These are phyloP conservation scores for Muricea muricata DNA, from an alignment of 92 coral and sea anemone genomes.

Conservation along the genomic window DNA sequence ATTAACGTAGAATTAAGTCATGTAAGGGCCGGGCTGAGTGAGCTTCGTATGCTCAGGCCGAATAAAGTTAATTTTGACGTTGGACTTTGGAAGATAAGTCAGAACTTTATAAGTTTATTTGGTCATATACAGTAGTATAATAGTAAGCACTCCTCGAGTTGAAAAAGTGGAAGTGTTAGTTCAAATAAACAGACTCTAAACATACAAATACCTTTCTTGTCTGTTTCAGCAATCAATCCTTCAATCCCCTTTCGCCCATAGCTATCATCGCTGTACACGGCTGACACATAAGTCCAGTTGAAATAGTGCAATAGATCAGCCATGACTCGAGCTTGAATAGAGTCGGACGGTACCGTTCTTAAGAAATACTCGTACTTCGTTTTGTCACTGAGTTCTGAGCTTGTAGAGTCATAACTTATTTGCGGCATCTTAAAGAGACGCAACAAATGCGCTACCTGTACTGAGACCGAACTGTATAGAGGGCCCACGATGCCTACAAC, in stretches of 20 bases:
- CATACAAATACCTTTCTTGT: conserved; percentile 48
- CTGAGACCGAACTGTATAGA: conserved; percentile 83
- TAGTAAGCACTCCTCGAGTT: too few relatives aligned
- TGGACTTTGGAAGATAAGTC: too few relatives aligned
- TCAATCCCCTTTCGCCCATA: conserved; percentile 84
- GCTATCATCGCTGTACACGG: conserved; percentile 78
- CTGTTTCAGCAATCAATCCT: conserved; percentile 53
- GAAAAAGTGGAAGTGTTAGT: too few relatives aligned
- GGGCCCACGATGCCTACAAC: conserved; percentile 90
- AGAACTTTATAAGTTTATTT: too few relatives aligned
- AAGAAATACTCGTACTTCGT: conserved; percentile 82
- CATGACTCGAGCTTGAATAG: conserved; percentile 88
- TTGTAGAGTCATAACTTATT: conserved; percentile 91
- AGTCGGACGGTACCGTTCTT: conserved; percentile 93
- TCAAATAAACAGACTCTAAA: too few relatives aligned
- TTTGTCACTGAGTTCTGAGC: conserved; percentile 88
- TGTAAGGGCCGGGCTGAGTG: too few relatives aligned
- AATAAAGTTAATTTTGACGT: too few relatives aligned
- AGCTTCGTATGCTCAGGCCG: too few relatives aligned
- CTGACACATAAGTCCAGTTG: conserved; percentile 83
- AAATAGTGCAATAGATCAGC: conserved; percentile 73
- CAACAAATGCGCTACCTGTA: conserved; percentile 89
- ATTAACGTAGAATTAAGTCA: too few relatives aligned
- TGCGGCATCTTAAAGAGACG: conserved; percentile 95
- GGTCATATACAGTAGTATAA: too few relatives aligned